Evolutionary conservation across 1,140 invertebrate genomes (phyloP).

Genomic region (Drosophila bocqueti): DNA sequence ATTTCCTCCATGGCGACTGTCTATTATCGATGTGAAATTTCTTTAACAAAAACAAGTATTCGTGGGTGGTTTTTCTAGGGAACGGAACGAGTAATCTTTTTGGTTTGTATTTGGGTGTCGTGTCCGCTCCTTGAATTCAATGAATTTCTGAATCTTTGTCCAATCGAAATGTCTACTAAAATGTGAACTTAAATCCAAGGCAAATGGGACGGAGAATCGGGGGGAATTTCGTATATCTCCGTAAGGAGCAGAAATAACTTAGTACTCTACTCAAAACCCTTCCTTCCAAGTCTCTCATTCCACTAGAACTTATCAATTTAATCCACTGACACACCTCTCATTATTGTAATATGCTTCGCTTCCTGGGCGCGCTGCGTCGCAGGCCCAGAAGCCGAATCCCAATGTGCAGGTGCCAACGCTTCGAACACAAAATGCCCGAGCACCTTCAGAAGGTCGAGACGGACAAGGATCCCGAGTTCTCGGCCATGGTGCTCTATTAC

Average conservation of each 20-base stretch:
- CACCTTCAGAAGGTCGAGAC: conserved; percentile 86
- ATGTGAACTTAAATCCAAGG: conserved; percentile 5
- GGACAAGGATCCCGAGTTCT: conserved; percentile 89
- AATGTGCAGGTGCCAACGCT: not conserved
- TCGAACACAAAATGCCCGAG: conserved; percentile 87
- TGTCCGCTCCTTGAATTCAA: conserved; percentile 36
- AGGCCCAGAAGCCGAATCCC: no score
- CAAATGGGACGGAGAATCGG: not conserved
- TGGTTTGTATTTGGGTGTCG: conserved; percentile 1
- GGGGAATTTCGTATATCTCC: no score
- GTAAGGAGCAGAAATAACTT: not conserved
- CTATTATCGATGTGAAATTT: not conserved
- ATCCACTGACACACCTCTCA: not conserved
- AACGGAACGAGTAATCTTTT: not conserved
- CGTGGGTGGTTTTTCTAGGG: not conserved
- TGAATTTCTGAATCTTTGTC: conserved; percentile 24
- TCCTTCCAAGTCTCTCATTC: no score
- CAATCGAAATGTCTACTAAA: conserved; percentile 7
- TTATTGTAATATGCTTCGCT: not conserved
- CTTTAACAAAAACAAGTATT: conserved; percentile 1
- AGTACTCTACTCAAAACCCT: not conserved
- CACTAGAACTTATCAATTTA: not conserved
- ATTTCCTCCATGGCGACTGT: conserved; percentile 43
- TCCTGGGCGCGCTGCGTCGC: fast-evolving
- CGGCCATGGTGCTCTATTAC: conserved; percentile 90